phyloP scores from a whole-genome alignment of 2,888 invertebrate genomes.

The Aphodius sticticus region DNA sequence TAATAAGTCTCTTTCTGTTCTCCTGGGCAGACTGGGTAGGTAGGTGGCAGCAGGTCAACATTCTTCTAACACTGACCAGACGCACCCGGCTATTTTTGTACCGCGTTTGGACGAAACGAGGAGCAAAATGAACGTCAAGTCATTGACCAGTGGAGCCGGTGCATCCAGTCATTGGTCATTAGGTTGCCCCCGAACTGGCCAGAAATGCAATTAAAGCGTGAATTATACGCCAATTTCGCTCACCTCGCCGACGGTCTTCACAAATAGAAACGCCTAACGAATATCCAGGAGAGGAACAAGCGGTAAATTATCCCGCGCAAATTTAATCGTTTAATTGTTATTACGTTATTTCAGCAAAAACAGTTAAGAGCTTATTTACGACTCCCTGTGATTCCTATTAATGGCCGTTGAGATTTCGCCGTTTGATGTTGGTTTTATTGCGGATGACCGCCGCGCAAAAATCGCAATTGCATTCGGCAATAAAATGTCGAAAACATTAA shows the following conservation, averaged over 20 bases:
- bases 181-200: conserved; percentile 31
- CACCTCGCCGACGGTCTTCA: background rate
- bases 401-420: conserved; percentile 13
- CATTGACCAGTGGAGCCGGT: conserved; percentile 48
- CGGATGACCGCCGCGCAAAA: conserved; percentile 5
- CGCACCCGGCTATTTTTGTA: conserved; percentile 54
- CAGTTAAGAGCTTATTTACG: conserved; percentile 15
- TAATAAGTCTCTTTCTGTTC: background rate
- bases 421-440: conserved; percentile 25
- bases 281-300: too few relatives aligned
- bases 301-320: background rate
- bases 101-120: conserved; percentile 50
- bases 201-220: conserved; percentile 46
- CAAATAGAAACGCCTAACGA: background rate
- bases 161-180: conserved; percentile 35
- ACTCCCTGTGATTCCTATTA: conserved; percentile 10
- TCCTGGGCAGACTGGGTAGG: conserved; percentile 21
- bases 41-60: conserved; percentile 53
- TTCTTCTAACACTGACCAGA: conserved; percentile 59
- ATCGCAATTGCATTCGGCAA: conserved; percentile 4
- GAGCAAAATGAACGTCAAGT: conserved; percentile 49
- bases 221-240: conserved; percentile 46
- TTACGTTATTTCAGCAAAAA: conserved; percentile 17
- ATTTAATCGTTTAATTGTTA: conserved; percentile 22
- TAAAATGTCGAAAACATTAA: conserved; percentile 4